Evolutionary conservation across 2,113 vertebrate species (phyloP).

Genomic region (Willisornis vidua): DNA sequence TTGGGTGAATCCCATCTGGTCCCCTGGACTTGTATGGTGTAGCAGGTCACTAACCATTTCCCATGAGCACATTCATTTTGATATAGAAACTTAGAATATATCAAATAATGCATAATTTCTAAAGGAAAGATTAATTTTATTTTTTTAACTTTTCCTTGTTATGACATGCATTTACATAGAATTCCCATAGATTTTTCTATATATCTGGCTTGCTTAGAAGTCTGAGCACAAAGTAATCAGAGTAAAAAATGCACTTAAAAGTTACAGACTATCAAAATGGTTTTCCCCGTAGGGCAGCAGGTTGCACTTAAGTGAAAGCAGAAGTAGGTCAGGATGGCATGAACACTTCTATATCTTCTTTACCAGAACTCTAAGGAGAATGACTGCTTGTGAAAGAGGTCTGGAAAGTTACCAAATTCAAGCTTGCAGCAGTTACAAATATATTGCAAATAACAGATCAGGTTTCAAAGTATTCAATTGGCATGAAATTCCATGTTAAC

Average conservation of each 20-base stretch:
- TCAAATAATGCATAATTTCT: neutral
- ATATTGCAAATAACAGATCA: neutral
- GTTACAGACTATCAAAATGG: neutral
- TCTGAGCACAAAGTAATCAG: neutral
- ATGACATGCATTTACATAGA: neutral
- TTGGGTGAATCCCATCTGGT: neutral
- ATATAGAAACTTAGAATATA: neutral
- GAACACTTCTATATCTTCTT: neutral
- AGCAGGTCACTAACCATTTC: neutral
- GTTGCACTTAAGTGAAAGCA: neutral
- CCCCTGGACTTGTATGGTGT: neutral
- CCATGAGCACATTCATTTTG: neutral
- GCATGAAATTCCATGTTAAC: neutral
- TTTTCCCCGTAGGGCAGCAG: neutral
- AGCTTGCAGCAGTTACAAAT: neutral
- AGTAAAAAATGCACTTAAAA: neutral
- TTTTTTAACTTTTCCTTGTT: neutral
- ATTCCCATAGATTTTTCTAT: neutral
- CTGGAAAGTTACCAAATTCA: constrained; percentile 21
- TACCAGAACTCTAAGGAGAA: neutral
- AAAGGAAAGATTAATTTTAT: neutral
- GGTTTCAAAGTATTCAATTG: neutral
- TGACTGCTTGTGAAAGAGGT: neutral
- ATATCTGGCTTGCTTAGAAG: neutral
- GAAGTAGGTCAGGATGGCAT: neutral